Base-by-base conservation (phyloP, 2,888 invertebrate species). In the Spisula subtruncata region DNA sequence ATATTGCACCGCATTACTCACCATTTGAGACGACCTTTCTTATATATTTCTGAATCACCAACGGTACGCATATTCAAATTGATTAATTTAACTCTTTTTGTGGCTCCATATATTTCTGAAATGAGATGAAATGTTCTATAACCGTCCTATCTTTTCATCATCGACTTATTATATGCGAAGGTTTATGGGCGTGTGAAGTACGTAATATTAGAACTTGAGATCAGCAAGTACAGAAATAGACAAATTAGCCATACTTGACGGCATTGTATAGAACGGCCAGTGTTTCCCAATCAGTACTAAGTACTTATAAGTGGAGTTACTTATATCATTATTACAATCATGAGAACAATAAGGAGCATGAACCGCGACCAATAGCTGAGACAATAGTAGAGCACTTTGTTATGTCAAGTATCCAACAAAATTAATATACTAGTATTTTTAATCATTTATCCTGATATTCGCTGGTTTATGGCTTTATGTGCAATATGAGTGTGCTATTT, bases 71-170 rank as follows among this genome's bases (percentile, higher is more conserved):
- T n/a, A 20, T 0, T 8, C 18, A n/a, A n/a, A 60, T n/a, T 60
- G 60, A 60, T 60, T 60, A 60, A 60, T n/a, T 60, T 20, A 60
- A n/a, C n/a, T 60, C 60, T n/a, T n/a, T 60, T 60, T 60, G n/a
- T n/a, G 18, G 60, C n/a, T 60, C 60, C 18, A 60, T 60, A n/a
- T n/a, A 60, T 60, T 60, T n/a, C 60, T n/a, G n/a, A 5, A n/a
- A 60, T 60, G 60, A n/a, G n/a, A 18, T 1, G n/a, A 5, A 60
- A n/a, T n/a, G 6, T n/a, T n/a, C 6, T n/a, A 60, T n/a, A 4
- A 48, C 5, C 5, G 14, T 56, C n/a, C n/a, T n/a, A n/a, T 60
- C 12, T 60, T 60, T 60, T 60, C 12, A n/a, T 20, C n/a, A 8
- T 60, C n/a, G 18, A n/a, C 18, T 60, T 20, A 60, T n/a, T 2